Evolutionary conservation across 35 echinoderm and acorn worm species (phyloP), one percentile per base, ranked within the genome.

Genomic region (Apostichopus parvimensis): DNA sequence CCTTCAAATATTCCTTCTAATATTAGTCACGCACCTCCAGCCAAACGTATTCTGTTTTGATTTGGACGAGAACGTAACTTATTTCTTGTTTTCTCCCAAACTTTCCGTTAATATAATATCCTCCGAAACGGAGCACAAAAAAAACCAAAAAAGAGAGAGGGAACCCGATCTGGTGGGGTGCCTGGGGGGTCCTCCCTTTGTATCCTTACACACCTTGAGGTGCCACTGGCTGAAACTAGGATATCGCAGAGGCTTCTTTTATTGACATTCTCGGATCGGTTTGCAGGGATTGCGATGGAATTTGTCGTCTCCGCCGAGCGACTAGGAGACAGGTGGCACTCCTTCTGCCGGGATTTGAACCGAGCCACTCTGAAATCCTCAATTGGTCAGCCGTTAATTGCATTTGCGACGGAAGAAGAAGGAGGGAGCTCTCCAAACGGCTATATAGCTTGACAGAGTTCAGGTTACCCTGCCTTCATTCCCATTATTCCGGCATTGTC

Each of bases 371-470:
- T 75, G 71, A 84, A 84, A 80, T 80, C 34, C 34, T 53, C 78
- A 13, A 80, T 58, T 58, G 81, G 81, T 84, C 81, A 84, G 55
- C 20, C 81, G 17, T 84, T 84, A 84, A 84, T 84, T 84, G 81
- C 81, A 84, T 84, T 84, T 84, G 71, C n/a, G 15, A 84, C 56
- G 55, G 55, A 58, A 84, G 24, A 84, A 1, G 56, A 59, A 84
- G 81, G 81, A 84, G 81, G 81, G 57, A 60, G 57, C 81, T 58
- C 81, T 84, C 10, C 21, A 61, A 61, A 61, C 58, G 0, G 58
- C 58, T 61, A 61, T 61, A 45, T 4, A 61, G 58, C 58, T 61
- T 12, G 7, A 61, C 12, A 61, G 8, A 61, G 58, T 61, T 61
- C 58, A 61, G 58, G 58, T 61, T 61, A 61, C 58, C 1, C 0